Conservation (phyloP, 2,797 vertebrate genomes). For the Pitangus sulphuratus region DNA sequence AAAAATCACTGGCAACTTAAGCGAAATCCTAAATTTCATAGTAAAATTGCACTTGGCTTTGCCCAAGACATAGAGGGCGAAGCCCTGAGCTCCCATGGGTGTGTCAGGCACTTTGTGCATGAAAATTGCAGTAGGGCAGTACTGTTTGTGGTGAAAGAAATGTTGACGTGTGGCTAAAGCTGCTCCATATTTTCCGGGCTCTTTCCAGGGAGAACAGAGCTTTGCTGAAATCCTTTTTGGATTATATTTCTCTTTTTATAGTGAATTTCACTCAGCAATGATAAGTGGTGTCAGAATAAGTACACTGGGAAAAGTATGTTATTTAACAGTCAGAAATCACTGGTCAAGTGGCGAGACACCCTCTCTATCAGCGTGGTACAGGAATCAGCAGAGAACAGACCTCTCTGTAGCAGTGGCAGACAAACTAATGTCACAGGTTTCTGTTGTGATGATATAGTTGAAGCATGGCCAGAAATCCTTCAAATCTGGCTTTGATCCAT, state of each 20-base stretch:
- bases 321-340: background rate
- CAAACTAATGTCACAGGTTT: background rate
- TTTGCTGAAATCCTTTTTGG: background rate
- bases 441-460: background rate
- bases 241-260: background rate
- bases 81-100: background rate
- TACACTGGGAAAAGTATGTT: background rate
- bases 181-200: background rate
- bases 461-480: background rate
- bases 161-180: background rate
- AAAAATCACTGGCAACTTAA: background rate
- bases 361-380: background rate
- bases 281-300: background rate
- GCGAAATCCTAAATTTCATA: background rate
- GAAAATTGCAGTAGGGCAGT: background rate
- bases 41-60: background rate
- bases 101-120: background rate
- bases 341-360: background rate
- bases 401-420: background rate
- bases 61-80: background rate
- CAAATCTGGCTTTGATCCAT: background rate
- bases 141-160: background rate
- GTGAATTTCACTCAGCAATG: background rate
- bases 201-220: background rate
- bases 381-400: background rate